These are phyloP conservation scores for Parochlus steinenii DNA, from an alignment of 2,888 invertebrate genomes.

Conservation along the genomic window DNA sequence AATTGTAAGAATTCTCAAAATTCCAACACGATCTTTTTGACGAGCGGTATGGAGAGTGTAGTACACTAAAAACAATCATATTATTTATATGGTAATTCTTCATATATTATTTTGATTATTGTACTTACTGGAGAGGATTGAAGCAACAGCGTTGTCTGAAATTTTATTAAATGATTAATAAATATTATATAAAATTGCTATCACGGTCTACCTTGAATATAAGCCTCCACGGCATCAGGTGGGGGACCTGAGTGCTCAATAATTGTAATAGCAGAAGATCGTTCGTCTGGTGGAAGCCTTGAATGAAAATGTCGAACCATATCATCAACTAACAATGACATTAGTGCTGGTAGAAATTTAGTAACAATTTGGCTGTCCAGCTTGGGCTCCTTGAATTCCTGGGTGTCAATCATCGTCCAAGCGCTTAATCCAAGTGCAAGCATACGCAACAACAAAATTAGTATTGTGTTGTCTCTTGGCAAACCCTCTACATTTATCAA, in stretches of 20 bases:
- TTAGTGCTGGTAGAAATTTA: constrained; percentile 82
- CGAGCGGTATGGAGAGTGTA: constrained; percentile 81
- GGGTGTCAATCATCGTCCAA: constrained; percentile 93
- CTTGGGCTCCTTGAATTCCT: constrained; percentile 90
- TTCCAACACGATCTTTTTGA: constrained; percentile 59
- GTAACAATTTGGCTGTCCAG: constrained; percentile 85
- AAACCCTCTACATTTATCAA: constrained; percentile 76
- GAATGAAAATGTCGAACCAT: constrained; percentile 68
- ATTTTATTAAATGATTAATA: no score
- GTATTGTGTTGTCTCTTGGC: constrained; percentile 81
- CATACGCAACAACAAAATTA: constrained; percentile 80
- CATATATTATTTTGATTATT: no score
- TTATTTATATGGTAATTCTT: no score
- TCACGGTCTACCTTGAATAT: constrained; percentile 83
- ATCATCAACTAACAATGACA: constrained; percentile 85
- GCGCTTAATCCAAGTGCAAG: constrained; percentile 81
- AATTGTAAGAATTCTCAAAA: constrained; percentile 75
- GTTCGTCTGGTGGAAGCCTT: constrained; percentile 81
- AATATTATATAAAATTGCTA: no score
- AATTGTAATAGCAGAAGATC: constrained; percentile 81
- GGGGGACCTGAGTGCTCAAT: constrained; percentile 89
- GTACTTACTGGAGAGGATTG: constrained; percentile 75
- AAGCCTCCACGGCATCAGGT: constrained; percentile 85
- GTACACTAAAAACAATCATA: no score
- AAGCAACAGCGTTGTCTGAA: constrained; percentile 78